Base-by-base conservation (phyloP, 2,888 invertebrate species). In the Craniophora ligustri region DNA sequence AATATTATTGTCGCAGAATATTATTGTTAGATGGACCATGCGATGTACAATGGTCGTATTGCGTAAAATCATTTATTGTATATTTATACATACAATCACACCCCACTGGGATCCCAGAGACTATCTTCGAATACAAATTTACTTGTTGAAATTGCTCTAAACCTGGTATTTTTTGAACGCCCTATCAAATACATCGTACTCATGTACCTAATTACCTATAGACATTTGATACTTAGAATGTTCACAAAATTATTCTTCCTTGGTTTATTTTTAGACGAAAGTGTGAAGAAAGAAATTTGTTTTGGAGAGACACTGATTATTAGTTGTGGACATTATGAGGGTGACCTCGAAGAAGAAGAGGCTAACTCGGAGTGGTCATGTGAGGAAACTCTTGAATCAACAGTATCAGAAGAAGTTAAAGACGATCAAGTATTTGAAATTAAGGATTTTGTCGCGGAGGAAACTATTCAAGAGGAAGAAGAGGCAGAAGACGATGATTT, bases 281-380 rank as follows among this genome's bases (percentile, higher is more conserved):
- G 82, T 23, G 65, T 93, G 21, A 94, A 94, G 70, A 80, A 90
- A 64, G 82, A 92, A 62, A 67, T 95, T 67, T 89, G 93, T 69
- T 95, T 95, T 75, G 88, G 89, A 16, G 95, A 95, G 84, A 89
- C 91, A 4, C 78, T 95, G 36, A 72, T 95, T 40, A 86, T 95
- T 42, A 94, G 94, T 74, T 94, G 92, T 67, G 87, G 94, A 6
- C 91, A 94, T 67, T 76, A 81, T 60, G 88, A 87, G 19, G 87
- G 86, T 14, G 75, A 83, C 8, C 50, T 81, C 31, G 76, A 79
- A 3, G 85, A 72, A 68, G 92, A 72, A 72, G 87, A 60, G 26
- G 91, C 80, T 62, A 92, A 84, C 55, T 94, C 81, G 64, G 94
- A 85, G 60, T 94, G 80, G 92, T 88, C 89, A 30, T 87, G 88